Evolutionary conservation across 2,797 vertebrate genomes (phyloP).

Genomic region (Basileuterus tristriatus): DNA sequence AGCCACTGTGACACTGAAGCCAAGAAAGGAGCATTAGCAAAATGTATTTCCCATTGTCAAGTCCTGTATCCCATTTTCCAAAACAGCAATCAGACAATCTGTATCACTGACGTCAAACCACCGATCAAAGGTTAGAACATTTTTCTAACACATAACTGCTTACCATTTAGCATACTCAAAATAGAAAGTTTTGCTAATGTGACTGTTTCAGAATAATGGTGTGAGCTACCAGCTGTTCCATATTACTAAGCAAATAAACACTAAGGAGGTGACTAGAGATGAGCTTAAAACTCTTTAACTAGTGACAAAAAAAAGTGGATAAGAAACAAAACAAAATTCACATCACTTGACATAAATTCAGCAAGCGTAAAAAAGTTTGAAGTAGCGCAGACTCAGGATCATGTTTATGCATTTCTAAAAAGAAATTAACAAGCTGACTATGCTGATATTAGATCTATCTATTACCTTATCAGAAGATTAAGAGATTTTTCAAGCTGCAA

Average conservation of each 20-base stretch:
- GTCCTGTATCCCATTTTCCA: not conserved
- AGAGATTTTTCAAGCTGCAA: not conserved
- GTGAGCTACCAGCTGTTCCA: not conserved
- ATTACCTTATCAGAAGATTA: not conserved
- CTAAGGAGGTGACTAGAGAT: not conserved
- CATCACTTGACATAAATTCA: not conserved
- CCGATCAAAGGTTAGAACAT: not conserved
- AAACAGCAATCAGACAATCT: not conserved
- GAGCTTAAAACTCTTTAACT: not conserved
- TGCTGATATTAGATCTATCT: not conserved
- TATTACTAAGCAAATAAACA: not conserved
- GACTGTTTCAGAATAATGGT: not conserved
- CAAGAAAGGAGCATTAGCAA: slow-evolving; percentile 49
- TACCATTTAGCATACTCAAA: not conserved
- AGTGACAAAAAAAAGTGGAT: not conserved
- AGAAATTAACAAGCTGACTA: not conserved
- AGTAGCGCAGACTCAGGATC: not conserved
- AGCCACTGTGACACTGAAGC: slow-evolving; percentile 89
- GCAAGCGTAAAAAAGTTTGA: not conserved
- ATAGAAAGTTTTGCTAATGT: not conserved
- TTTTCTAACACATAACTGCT: not conserved
- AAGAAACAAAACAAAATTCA: not conserved
- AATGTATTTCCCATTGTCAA: not conserved
- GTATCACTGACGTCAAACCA: not conserved
- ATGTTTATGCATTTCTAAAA: not conserved